Evolutionary conservation across 2,113 vertebrate genomes (phyloP).

Genomic region (Petromus typicus): DNA sequence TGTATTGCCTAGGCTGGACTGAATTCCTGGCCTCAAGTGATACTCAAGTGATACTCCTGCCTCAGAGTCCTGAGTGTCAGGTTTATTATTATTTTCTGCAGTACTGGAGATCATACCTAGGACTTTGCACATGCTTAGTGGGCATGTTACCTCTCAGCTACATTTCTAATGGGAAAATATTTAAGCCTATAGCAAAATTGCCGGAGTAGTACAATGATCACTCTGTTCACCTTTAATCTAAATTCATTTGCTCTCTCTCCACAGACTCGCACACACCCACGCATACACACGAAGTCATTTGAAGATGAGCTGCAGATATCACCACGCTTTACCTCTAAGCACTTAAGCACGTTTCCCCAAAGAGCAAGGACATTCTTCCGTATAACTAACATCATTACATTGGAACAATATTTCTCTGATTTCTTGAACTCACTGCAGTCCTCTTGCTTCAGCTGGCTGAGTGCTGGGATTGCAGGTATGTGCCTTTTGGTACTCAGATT

Average conservation of each 20-base stretch:
- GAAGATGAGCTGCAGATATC: neutral
- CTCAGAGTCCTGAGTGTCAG: neutral
- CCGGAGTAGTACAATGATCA: neutral
- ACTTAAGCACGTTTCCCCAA: neutral
- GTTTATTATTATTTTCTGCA: neutral
- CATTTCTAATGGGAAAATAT: neutral
- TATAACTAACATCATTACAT: conserved; percentile 1
- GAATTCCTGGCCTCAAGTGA: neutral
- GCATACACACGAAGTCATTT: neutral
- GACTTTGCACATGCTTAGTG: neutral
- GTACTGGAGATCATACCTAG: neutral
- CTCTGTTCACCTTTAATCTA: neutral
- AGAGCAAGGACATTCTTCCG: neutral
- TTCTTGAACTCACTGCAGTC: neutral
- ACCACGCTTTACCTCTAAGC: neutral
- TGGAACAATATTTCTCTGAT: conserved; percentile 27
- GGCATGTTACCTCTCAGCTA: neutral
- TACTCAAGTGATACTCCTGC: neutral
- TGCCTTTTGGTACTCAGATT: neutral
- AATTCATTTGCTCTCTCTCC: conserved; percentile 39
- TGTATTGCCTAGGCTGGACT: neutral
- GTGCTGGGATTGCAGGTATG: neutral
- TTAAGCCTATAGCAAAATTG: conserved; percentile 27
- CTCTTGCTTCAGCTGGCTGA: neutral
- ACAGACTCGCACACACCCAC: too few relatives aligned